Evolutionary conservation across 2,888 invertebrate species (phyloP).

Genomic region (Uloborus plumipes): DNA sequence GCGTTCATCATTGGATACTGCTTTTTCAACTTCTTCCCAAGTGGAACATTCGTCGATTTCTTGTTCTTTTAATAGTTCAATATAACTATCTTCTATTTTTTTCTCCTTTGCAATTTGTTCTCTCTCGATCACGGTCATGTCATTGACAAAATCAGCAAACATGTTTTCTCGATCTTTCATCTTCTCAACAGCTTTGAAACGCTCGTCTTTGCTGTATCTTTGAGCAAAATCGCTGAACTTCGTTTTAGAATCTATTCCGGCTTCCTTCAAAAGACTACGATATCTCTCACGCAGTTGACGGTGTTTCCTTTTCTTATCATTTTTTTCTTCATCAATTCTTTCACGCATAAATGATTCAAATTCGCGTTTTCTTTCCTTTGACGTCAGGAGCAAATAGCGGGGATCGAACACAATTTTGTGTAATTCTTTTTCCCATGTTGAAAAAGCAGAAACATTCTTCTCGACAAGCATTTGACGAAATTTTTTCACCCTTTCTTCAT

Average conservation of each 20-base stretch:
- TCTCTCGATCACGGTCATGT: neutral
- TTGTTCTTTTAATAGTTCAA: conserved; percentile 32
- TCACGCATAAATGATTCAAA: conserved; percentile 88
- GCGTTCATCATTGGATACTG: conserved; percentile 15
- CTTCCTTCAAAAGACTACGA: conserved; percentile 19
- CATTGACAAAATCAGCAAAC: conserved; percentile 12
- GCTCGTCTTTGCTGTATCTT: conserved; percentile 12
- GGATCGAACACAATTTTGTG: conserved; percentile 99
- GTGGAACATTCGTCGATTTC: neutral
- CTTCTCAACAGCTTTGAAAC: conserved; percentile 35
- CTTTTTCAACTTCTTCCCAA: conserved; percentile 25
- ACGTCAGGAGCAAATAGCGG: conserved; percentile 92
- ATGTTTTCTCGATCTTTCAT: conserved; percentile 13
- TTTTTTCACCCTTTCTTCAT: conserved; percentile 91
- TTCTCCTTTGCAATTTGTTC: neutral
- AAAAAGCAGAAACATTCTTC: conserved; percentile 97
- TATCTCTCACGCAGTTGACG: conserved; percentile 6
- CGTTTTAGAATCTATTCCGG: conserved; percentile 7
- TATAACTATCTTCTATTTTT: neutral
- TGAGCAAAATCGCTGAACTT: conserved; percentile 27
- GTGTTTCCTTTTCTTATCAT: conserved; percentile 81
- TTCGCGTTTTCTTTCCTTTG: conserved; percentile 92
- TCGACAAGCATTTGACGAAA: conserved; percentile 97
- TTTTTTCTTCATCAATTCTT: conserved; percentile 83
- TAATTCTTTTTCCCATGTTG: conserved; percentile 99